Percentiles rank a stretch among this genome's conserved stretches.
These are phyloP conservation scores for Drosophila aff. DNA, from an alignment of 1,140 invertebrate genomes.

Conservation along the genomic window DNA sequence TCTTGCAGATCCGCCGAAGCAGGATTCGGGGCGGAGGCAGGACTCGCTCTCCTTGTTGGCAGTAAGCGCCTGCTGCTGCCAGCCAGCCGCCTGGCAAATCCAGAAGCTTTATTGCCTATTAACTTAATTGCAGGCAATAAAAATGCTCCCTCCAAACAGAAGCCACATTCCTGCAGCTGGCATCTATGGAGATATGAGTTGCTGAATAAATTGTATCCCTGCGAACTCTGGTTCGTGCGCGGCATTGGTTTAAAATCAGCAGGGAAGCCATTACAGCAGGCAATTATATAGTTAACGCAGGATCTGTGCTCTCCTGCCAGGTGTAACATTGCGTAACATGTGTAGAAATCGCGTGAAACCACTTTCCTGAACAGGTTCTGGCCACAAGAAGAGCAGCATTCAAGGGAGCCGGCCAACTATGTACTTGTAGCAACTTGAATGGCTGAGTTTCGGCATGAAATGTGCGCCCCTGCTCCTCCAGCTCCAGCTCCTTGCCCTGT, in stretches of 20 bases:
- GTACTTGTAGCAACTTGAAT: slow-evolving; percentile 20
- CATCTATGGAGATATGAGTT: slow-evolving; percentile 15
- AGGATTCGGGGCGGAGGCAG: not conserved
- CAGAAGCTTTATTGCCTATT: slow-evolving; percentile 74
- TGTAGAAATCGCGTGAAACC: not conserved
- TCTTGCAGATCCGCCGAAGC: slow-evolving; percentile 18
- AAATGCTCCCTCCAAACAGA: slow-evolving; percentile 37
- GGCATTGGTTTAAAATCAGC: slow-evolving; percentile 2
- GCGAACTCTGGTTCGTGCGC: not conserved
- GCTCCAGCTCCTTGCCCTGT: not conserved
- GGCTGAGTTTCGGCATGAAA: slow-evolving; percentile 43
- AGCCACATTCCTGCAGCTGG: slow-evolving; percentile 9
- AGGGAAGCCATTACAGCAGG: not conserved
- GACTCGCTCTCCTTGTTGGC: not conserved
- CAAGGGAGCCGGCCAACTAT: slow-evolving; percentile 43
- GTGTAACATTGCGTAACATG: slow-evolving; percentile 1
- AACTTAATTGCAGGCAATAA: slow-evolving; percentile 75
- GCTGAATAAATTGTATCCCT: slow-evolving; percentile 5
- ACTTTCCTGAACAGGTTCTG: not conserved
- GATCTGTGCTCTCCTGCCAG: not conserved
- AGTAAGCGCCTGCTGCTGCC: slow-evolving; percentile 1
- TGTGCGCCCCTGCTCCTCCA: slow-evolving; percentile 6
- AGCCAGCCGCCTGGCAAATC: slow-evolving; percentile 41
- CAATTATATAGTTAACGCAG: not conserved
- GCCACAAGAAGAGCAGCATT: slow-evolving; percentile 27